Conservation (phyloP, 2,797 vertebrate genomes). For the Eospalax fontanierii region DNA sequence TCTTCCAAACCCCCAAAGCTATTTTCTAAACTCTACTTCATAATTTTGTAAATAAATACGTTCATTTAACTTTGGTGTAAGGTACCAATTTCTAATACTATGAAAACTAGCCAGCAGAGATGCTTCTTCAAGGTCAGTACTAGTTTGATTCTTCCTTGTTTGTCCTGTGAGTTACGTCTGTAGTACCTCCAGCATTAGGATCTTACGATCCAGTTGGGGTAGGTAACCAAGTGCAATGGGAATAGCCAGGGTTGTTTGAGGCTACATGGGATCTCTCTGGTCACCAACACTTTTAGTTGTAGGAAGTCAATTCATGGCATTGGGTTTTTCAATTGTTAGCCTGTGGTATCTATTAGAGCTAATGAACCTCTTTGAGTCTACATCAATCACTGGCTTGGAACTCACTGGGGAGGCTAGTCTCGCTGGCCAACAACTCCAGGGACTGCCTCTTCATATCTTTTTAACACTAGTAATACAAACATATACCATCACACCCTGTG, state of each 20-base stretch:
- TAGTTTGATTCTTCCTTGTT: no score
- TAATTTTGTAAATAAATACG: conserved; percentile 24
- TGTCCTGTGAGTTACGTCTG: neutral
- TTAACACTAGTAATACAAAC: neutral
- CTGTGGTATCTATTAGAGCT: no score
- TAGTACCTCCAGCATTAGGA: no score
- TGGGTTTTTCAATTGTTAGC: neutral
- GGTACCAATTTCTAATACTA: neutral
- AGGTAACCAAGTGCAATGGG: no score
- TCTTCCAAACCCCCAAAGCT: neutral
- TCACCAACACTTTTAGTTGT: no score
- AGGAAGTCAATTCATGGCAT: neutral
- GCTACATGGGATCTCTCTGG: no score
- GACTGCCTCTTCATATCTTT: neutral
- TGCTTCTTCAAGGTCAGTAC: no score
- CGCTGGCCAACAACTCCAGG: neutral
- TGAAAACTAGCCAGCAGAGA: no score
- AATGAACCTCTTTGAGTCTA: no score
- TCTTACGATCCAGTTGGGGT: no score
- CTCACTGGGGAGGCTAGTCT: neutral
- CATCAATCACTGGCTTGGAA: neutral
- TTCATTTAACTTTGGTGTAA: neutral
- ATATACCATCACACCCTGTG: neutral
- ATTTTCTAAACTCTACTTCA: neutral
- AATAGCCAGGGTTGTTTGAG: no score